These are phyloP conservation scores for Coregonus clupeaformis DNA, from an alignment of 2,113 vertebrate species.

Conservation along the genomic window DNA sequence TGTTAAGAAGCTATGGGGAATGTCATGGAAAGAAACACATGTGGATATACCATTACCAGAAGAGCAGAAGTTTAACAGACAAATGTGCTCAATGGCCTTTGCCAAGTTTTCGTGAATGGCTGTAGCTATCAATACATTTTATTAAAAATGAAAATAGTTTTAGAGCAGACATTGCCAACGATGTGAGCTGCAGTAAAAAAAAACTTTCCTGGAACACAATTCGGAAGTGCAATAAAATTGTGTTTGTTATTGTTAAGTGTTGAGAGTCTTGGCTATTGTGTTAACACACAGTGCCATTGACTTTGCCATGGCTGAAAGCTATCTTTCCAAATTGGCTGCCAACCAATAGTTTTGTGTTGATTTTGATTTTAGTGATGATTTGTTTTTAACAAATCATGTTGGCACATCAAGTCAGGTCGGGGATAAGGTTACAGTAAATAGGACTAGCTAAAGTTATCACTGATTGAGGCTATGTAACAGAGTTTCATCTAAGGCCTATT, in stretches of 20 bases:
- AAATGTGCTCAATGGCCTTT: constrained; percentile 39
- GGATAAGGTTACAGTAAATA: constrained; percentile 44
- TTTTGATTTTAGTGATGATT: constrained; percentile 16
- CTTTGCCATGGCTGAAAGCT: constrained; percentile 29
- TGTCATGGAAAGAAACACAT: constrained; percentile 56
- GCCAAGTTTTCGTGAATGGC: constrained; percentile 33
- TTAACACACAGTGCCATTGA: constrained; percentile 28
- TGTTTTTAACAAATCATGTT: neutral
- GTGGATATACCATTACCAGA: constrained; percentile 59
- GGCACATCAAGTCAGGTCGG: neutral
- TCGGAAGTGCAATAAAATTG: constrained; percentile 65
- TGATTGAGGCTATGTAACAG: too few relatives aligned
- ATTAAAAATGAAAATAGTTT: constrained; percentile 62
- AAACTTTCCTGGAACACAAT: constrained; percentile 64
- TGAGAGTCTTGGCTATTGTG: constrained; percentile 44
- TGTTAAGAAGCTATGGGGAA: constrained; percentile 66
- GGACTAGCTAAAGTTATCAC: constrained; percentile 38
- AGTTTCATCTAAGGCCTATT: too few relatives aligned
- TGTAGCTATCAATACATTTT: constrained; percentile 61
- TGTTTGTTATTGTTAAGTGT: constrained; percentile 49
- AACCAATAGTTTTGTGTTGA: constrained; percentile 30
- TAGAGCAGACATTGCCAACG: constrained; percentile 50
- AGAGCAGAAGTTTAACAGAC: constrained; percentile 57
- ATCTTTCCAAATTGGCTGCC: constrained; percentile 27
- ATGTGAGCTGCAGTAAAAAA: constrained; percentile 55